Evolutionary conservation across 2,113 vertebrate species (phyloP), one percentile per base, ranked within the genome.

Genomic region (Psilopogon haemacephalus): DNA sequence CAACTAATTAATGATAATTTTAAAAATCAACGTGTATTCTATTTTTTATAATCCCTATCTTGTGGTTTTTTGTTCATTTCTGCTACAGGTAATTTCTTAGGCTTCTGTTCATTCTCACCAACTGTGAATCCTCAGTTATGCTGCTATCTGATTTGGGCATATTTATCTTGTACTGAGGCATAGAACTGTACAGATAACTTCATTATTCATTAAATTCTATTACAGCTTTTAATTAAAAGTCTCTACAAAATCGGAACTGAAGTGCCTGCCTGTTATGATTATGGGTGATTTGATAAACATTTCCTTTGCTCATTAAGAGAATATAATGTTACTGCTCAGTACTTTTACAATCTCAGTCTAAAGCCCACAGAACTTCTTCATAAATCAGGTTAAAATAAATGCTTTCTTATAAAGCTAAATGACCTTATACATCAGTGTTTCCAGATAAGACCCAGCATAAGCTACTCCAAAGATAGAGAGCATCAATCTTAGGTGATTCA

Each of bases 401-500:
- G 28, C 21, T 78, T 93, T 94, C n/a, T 86, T 87, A 37, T 87
- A 73, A 95, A 93, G 48, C 30, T 87, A 94, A 92, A 94, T 63
- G 73, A 92, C 64, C 40, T 93, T 90, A 69, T 87, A 44, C 46
- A 88, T 97, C 91, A 90, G 2, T 58, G 50, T 82, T 92, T 90
- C 80, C 70, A 88, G 69, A 92, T 95, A 86, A 93, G 42, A 94
- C 79, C 37, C 75, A 85, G 59, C 3, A 3, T 79, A 93, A 96
- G 58, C 35, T 52, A 91, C 54, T 94, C 38, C 67, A 77, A 88
- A 93, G 75, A 94, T 16, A 89, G 27, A 91, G 46, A 46, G 6
- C 69, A 95, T 93, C 89, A 71, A 64, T 96, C 91, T 88, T 67
- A 32, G 68, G 50, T 95, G 84, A 95, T 91, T 96, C 54, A 84